Evolutionary conservation across 2,797 vertebrate species (phyloP), one percentile per base, ranked within the genome.

Genomic region (Rhinogobio ventralis): DNA sequence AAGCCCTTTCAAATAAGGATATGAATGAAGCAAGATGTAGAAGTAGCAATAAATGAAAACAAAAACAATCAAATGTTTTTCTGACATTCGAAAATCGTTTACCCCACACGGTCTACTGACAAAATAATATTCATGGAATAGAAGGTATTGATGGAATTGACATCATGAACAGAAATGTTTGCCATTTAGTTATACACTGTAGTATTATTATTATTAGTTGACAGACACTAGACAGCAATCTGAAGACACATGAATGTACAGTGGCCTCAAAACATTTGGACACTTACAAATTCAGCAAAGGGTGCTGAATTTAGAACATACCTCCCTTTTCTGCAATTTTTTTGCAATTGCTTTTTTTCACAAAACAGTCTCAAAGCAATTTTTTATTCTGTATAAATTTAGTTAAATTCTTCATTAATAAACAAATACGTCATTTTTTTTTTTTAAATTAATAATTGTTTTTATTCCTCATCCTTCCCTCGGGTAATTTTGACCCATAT

Each of bases 1-100:
- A 84, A 84, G 75, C 75, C 82, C 51, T 71, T 84, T 78, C 19
- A 62, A 79, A 84, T 67, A 67, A 83, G 19, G 46, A 76, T 39
- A 67, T 77, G 62, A 83, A 57, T 45, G 36, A 68, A 76, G 64
- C 45, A 53, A 66, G 23, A 66, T 51, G 42, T 6, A 49, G 19
- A 72, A 66, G 55, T 62, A 39, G 25, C 39, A 14, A 69, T 69
- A 69, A 55, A 81, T 23, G 33, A 67, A 74, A 82, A 67, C 20
- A 78, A 39, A 82, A 57, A 57, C 71, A 64, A 68, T 79, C 66
- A 75, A 83, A 83, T 62, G 71, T 83, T 82, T 60, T 64, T 62
- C 57, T 83, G 81, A 83, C 57, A 83, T 42, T 76, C 62, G 14
- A 53, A 75, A 67, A 55, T 36, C 10, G 13, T 57, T 42, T 69